Evolutionary conservation across 2,888 invertebrate genomes (phyloP).

Genomic region (Limnephilus marmoratus): DNA sequence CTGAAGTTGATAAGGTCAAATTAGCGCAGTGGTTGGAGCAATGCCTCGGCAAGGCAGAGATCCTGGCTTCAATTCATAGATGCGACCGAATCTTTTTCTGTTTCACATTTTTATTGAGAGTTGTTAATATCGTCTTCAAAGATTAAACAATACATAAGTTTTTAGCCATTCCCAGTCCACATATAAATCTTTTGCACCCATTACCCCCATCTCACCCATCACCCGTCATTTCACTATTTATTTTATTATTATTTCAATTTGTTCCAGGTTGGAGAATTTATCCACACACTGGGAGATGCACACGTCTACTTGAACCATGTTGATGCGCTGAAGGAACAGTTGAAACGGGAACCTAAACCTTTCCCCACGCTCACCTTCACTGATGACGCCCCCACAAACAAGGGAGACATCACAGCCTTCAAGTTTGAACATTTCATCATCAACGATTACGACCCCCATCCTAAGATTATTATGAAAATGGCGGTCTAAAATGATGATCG

Average conservation of each 20-base stretch:
- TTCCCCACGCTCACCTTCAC: constrained; percentile 91
- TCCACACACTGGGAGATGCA: constrained; percentile 96
- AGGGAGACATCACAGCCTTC: constrained; percentile 79
- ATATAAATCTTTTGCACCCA: too few relatives aligned
- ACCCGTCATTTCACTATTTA: too few relatives aligned
- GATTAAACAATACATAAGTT: too few relatives aligned
- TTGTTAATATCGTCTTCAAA: too few relatives aligned
- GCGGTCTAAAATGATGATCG: constrained; percentile 76
- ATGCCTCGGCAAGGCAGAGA: too few relatives aligned
- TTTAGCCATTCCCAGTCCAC: too few relatives aligned
- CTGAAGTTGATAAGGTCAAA: too few relatives aligned
- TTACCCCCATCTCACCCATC: too few relatives aligned
- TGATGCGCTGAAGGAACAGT: constrained; percentile 88
- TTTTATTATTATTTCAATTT: constrained; percentile 46
- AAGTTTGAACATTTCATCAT: constrained; percentile 90
- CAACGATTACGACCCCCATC: constrained; percentile 90
- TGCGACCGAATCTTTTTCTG: too few relatives aligned
- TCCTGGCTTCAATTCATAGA: too few relatives aligned
- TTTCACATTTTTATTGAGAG: too few relatives aligned
- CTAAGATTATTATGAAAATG: constrained; percentile 95
- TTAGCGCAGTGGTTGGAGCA: too few relatives aligned
- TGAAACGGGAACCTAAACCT: constrained; percentile 85
- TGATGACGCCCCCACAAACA: constrained; percentile 84
- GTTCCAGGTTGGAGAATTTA: constrained; percentile 91
- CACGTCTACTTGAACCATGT: constrained; percentile 96